Evolutionary conservation across 2,113 vertebrate species (phyloP).

Genomic region (Myrmecobius fasciatus): DNA sequence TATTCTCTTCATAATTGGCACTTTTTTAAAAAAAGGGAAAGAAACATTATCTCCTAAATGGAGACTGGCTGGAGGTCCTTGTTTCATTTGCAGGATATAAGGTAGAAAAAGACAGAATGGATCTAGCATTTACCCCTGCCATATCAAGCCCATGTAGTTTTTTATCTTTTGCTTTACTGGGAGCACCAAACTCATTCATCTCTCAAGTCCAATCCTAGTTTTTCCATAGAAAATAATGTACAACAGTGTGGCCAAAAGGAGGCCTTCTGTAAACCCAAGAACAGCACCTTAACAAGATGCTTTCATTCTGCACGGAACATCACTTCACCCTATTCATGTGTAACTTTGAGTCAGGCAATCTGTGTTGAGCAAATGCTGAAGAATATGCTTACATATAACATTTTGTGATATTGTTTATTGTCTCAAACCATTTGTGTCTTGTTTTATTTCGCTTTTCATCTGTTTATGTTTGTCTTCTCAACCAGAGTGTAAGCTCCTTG

Average conservation of each 20-base stretch:
- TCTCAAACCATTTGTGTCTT: background rate
- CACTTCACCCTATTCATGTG: background rate
- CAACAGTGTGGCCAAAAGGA: background rate
- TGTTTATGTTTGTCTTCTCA: background rate
- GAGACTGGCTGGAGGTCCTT: conserved; percentile 58
- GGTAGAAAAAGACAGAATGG: background rate
- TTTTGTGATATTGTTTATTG: conserved; percentile 1
- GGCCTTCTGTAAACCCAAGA: conserved; percentile 25
- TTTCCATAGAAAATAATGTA: background rate
- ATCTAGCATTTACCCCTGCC: background rate
- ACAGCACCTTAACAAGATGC: conserved; percentile 15
- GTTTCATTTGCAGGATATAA: conserved; percentile 8
- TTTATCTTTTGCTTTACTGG: conserved; percentile 12
- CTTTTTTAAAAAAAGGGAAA: background rate
- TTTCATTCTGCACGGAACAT: conserved; percentile 19
- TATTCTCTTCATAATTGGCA: conserved; percentile 6
- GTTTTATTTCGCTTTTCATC: background rate
- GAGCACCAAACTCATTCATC: background rate
- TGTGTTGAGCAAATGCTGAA: conserved; percentile 1
- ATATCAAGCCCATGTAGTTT: background rate
- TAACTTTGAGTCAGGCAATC: background rate
- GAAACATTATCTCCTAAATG: background rate
- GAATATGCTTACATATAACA: conserved; percentile 1
- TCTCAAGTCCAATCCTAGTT: background rate
- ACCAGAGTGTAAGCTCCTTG: background rate